Conservation (phyloP, 92 coral and sea anemone species). For the Zoanthus gigantus region DNA sequence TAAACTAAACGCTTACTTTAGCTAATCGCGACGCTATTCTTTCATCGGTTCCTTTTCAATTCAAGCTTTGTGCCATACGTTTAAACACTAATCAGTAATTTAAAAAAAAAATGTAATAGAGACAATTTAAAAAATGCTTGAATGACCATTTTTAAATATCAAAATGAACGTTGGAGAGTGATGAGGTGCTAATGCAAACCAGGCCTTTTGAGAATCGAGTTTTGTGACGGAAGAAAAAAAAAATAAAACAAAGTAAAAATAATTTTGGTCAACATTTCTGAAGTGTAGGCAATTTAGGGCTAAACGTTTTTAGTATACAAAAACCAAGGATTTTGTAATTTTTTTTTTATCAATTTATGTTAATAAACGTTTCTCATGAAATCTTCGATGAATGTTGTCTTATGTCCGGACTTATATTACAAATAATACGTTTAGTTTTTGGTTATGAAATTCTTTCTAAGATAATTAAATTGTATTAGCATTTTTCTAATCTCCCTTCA, state of each 20-base stretch:
- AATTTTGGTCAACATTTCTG: neutral
- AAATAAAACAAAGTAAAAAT: neutral
- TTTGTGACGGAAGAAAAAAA: neutral
- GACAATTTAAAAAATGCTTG: neutral
- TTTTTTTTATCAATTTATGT: neutral
- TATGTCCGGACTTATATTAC: neutral
- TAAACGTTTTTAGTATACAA: neutral
- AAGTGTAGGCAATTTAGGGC: neutral
- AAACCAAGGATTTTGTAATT: neutral
- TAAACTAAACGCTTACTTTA: neutral
- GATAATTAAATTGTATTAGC: too few species aligned
- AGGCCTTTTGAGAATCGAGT: neutral
- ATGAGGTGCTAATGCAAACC: constrained; percentile 7
- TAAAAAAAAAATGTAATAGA: constrained; percentile 24
- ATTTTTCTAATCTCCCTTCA: too few species aligned
- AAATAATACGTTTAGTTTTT: neutral
- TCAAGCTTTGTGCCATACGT: neutral
- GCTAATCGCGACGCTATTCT: neutral
- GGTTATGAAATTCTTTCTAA: neutral
- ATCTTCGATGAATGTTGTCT: neutral
- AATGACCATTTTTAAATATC: constrained; percentile 11
- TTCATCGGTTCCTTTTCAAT: neutral
- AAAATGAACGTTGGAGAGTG: constrained; percentile 7
- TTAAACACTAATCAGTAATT: constrained; percentile 14
- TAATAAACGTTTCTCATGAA: neutral